Base-by-base conservation (phyloP, 2,113 vertebrate genomes). In the Odontesthes bonariensis region DNA sequence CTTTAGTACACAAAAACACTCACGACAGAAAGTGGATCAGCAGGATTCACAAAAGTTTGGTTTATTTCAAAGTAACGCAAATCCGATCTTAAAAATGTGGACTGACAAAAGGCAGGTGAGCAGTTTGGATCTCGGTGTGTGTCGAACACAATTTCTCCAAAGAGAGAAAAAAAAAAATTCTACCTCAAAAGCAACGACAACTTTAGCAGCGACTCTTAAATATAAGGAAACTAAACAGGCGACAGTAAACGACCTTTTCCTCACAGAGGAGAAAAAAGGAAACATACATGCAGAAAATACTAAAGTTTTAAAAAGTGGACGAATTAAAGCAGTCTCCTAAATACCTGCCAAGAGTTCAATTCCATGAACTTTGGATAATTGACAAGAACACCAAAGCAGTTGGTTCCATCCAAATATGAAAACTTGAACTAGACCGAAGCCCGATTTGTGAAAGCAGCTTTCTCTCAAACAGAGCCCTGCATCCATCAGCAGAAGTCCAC, bases 21-120 rank as follows among this genome's bases (percentile, higher is more conserved):
- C 6, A 49, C 14, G 4, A 2, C 17, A 5, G 14, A 47, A 47
- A 47, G 14, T 17, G 5, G 5, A 17, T 2, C 22, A 70, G 33
- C 68, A 83, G 79, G 76, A 44, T 81, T 92, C 77, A 87, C 82
- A 92, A 92, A 92, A 86, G 86, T 90, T 87, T 63, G 84, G 71
- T 92, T 93, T 92, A 91, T 92, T 91, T 90, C 67, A 75, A 83
- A 88, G 90, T n/a, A 85, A 81, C 91, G 87, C 79, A 92, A 93
- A 92, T 92, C 69, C 76, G 58, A 85, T 76, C 85, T 90, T 88
- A 92, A 88, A 94, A 93, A 93, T 81, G 62, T 83, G 81, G 69
- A 81, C 86, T 89, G 85, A 84, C 85, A 90, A 92, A 87, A 90
- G 83, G 71, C 82, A 82, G 77, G 85, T 62, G 73, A 78, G 71